Percentiles rank a stretch among this genome's conserved stretches.
Evolutionary conservation across 2,113 vertebrate genomes (phyloP).

Genomic region (Lepidothrix coronata): DNA sequence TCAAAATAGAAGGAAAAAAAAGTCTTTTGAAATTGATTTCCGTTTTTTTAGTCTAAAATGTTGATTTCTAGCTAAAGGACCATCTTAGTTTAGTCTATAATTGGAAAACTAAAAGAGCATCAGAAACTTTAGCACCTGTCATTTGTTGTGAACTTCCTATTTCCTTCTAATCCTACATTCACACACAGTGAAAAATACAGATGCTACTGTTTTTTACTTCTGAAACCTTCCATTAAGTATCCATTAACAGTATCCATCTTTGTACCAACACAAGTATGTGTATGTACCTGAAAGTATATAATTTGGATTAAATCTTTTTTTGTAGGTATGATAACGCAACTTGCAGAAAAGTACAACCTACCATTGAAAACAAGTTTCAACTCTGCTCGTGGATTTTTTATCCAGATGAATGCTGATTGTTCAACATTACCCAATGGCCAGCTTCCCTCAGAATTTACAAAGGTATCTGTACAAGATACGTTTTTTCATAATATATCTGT

Average conservation of each 20-base stretch:
- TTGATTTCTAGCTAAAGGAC: not conserved
- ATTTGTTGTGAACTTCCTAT: not conserved
- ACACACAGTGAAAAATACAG: not conserved
- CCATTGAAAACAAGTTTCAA: slow-evolving; percentile 93
- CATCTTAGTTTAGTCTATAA: not conserved
- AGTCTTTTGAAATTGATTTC: not conserved
- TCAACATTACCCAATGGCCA: slow-evolving; percentile 74
- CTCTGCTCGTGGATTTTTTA: slow-evolving; percentile 90
- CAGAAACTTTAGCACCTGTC: not conserved
- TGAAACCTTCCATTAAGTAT: not conserved
- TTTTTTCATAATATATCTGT: not conserved
- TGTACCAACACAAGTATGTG: not conserved
- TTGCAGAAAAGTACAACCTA: slow-evolving; percentile 86
- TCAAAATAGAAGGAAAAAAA: not conserved
- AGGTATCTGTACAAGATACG: slow-evolving; percentile 76
- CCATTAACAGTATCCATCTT: not conserved
- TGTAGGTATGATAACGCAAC: slow-evolving; percentile 86
- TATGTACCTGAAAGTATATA: not conserved
- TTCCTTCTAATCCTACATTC: not conserved
- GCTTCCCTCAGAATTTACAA: slow-evolving; percentile 91
- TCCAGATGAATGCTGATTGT: slow-evolving; percentile 88
- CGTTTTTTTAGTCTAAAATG: not conserved
- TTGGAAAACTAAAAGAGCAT: not conserved
- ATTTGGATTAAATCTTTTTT: not conserved
- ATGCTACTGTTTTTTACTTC: not conserved